phyloP scores from a whole-genome alignment of 1,140 invertebrate genomes.

The Drosophila tani region DNA sequence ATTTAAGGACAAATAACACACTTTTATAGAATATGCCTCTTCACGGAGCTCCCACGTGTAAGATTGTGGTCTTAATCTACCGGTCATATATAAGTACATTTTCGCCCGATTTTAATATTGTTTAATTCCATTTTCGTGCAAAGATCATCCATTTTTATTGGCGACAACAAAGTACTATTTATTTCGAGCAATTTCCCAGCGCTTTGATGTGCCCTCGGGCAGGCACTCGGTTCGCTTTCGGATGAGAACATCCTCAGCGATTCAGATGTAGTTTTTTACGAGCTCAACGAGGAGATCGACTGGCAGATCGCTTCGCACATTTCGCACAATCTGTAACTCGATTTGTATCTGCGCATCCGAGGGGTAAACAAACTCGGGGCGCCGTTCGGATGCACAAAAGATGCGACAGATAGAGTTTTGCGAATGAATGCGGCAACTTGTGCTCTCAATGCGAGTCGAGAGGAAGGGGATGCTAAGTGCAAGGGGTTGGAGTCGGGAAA shows the following conservation, averaged over 20 bases:
- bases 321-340: constrained; percentile 39
- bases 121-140: neutral
- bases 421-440: constrained; percentile 51
- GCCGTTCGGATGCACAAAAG: constrained; percentile 39
- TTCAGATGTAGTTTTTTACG: constrained; percentile 13
- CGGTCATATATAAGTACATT: too few species aligned
- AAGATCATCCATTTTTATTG: neutral
- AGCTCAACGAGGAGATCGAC: constrained; percentile 35
- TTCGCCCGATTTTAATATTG: neutral
- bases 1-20: too few species aligned
- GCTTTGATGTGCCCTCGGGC: constrained; percentile 16
- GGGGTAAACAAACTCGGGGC: constrained; percentile 42
- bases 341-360: constrained; percentile 36
- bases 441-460: constrained; percentile 55
- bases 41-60: too few species aligned
- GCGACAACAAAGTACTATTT: constrained; percentile 10
- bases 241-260: neutral
- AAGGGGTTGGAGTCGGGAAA: constrained; percentile 26
- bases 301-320: constrained; percentile 37
- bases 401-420: constrained; percentile 44
- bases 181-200: neutral
- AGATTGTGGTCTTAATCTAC: too few species aligned
- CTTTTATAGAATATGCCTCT: too few species aligned
- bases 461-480: constrained; percentile 12
- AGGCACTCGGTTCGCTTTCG: neutral